These are phyloP conservation scores for Myathropa florea DNA, from an alignment of 2,888 invertebrate genomes.

Conservation along the genomic window DNA sequence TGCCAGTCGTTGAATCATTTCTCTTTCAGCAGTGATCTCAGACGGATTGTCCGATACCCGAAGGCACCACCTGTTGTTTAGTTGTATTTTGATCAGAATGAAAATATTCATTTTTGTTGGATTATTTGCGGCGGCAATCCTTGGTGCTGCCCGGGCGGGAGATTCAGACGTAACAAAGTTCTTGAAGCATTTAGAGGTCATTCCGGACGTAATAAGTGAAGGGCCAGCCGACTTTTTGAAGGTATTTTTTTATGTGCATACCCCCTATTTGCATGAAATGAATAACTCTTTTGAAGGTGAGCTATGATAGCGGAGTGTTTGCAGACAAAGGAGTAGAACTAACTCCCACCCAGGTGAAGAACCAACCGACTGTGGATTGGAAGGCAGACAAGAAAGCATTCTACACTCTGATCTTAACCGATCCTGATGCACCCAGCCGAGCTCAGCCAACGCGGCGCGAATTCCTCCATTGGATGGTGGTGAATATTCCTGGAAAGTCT, in stretches of 20 bases:
- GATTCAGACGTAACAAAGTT: slow-evolving; percentile 77
- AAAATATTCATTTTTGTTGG: slow-evolving; percentile 60
- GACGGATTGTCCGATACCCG: slow-evolving; percentile 45
- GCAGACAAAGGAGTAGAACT: slow-evolving; percentile 85
- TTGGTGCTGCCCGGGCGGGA: slow-evolving; percentile 55
- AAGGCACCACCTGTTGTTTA: slow-evolving; percentile 32
- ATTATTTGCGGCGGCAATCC: slow-evolving; percentile 44
- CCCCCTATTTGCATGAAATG: not conserved
- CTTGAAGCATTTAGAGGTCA: slow-evolving; percentile 76
- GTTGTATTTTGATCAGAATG: slow-evolving; percentile 47
- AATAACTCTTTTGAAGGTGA: slow-evolving; percentile 70
- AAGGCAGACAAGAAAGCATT: slow-evolving; percentile 73
- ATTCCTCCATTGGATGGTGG: slow-evolving; percentile 96
- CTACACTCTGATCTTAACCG: slow-evolving; percentile 81
- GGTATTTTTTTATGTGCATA: slow-evolving; percentile 69
- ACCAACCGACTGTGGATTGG: slow-evolving; percentile 78
- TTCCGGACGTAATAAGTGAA: slow-evolving; percentile 77
- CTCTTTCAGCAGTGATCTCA: slow-evolving; percentile 61
- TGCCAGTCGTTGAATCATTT: slow-evolving; percentile 51
- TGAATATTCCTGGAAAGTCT: slow-evolving; percentile 90
- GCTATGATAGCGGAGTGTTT: slow-evolving; percentile 77
- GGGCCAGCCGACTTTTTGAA: slow-evolving; percentile 78
- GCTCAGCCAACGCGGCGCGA: slow-evolving; percentile 89
- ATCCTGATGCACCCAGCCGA: slow-evolving; percentile 96
- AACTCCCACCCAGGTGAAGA: slow-evolving; percentile 85